These are phyloP conservation scores for Emydocephalus ijimae DNA, from an alignment of 2,113 vertebrate genomes.

Conservation along the genomic window DNA sequence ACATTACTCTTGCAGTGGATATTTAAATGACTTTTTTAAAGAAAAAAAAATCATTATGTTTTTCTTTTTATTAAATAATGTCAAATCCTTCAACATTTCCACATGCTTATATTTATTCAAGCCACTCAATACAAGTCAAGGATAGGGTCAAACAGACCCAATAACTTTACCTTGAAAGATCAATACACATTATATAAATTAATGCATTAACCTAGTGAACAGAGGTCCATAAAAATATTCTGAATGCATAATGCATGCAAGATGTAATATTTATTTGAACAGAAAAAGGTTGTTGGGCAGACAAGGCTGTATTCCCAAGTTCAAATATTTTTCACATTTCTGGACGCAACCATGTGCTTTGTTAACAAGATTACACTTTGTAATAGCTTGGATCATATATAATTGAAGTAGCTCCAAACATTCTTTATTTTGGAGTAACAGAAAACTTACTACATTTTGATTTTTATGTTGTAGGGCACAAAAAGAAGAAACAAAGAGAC, in stretches of 20 bases:
- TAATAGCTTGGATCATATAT: not conserved
- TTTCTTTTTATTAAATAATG: not conserved
- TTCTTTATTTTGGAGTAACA: not conserved
- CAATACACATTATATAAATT: slow-evolving; percentile 26
- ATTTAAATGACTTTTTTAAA: not conserved
- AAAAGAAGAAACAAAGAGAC: not conserved
- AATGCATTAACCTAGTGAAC: slow-evolving; percentile 22
- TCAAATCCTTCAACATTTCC: not conserved
- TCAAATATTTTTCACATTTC: slow-evolving; percentile 14
- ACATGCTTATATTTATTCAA: not conserved
- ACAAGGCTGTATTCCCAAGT: slow-evolving; percentile 1
- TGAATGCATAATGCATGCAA: not conserved
- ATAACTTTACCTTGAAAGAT: slow-evolving; percentile 19
- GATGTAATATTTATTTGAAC: not conserved
- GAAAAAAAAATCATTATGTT: not conserved
- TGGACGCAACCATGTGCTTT: not conserved
- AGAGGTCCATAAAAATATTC: not conserved
- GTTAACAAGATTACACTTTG: not conserved
- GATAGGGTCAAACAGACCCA: not conserved
- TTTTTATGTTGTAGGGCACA: not conserved
- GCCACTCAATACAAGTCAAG: slow-evolving; percentile 9
- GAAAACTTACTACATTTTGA: not conserved
- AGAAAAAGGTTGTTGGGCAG: not conserved
- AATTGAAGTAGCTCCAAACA: not conserved
- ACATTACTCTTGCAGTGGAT: not conserved